These are phyloP conservation scores for Megamerina dolium DNA, from an alignment of 2,888 invertebrate genomes.

Conservation along the genomic window DNA sequence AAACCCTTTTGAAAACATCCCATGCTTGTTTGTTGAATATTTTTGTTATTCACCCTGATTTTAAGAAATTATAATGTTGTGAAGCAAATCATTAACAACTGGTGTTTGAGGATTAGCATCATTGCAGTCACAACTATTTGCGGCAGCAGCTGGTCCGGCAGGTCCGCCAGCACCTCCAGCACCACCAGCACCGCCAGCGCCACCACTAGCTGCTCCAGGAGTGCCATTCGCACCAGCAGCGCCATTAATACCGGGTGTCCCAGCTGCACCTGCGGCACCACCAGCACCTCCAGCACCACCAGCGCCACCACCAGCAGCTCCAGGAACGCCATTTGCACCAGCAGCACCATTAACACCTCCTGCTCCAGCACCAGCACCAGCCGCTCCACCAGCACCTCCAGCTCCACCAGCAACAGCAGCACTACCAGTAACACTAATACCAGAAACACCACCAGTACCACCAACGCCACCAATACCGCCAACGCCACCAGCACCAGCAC, in stretches of 20 bases:
- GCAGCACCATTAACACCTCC: conserved; percentile 16
- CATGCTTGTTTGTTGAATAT: not conserved
- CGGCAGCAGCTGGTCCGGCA: conserved; percentile 32
- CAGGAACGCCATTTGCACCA: conserved; percentile 16
- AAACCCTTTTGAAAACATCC: too few species aligned
- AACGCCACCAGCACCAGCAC: conserved; percentile 32
- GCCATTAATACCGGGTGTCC: conserved; percentile 26
- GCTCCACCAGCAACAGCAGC: not conserved
- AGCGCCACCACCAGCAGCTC: conserved; percentile 15
- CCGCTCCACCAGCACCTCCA: not conserved
- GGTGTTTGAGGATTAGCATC: conserved; percentile 18
- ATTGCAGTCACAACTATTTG: conserved; percentile 31
- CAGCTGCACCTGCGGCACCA: conserved; percentile 27
- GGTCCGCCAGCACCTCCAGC: conserved; percentile 34
- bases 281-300: conserved; percentile 26
- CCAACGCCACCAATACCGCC: conserved; percentile 35
- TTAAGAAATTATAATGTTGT: conserved; percentile 5
- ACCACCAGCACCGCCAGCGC: conserved; percentile 34
- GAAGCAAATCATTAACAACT: conserved; percentile 6
- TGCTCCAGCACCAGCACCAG: conserved; percentile 7
- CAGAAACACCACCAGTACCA: conserved; percentile 18
- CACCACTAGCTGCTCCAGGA: conserved; percentile 34
- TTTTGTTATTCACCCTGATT: not conserved
- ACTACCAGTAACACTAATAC: not conserved
- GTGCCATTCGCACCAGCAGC: conserved; percentile 32